phyloP scores from a whole-genome alignment of 2,888 invertebrate genomes.

The Hydroisotoma schaefferi region DNA sequence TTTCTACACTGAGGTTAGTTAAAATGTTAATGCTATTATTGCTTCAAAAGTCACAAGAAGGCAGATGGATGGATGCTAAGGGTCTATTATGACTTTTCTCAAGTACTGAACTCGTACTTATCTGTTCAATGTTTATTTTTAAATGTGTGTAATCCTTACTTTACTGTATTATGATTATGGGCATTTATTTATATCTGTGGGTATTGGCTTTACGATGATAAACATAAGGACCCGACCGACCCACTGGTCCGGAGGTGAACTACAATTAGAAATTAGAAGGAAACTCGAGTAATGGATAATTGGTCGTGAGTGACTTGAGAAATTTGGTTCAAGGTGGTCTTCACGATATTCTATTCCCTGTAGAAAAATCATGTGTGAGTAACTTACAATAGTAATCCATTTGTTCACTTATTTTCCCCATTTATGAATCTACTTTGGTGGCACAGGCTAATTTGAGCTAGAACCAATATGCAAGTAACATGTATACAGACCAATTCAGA shows the following conservation, averaged over 20 bases:
- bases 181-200: no score
- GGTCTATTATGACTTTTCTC: no score
- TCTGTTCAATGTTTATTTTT: no score
- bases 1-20: background rate
- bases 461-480: no score
- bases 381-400: no score
- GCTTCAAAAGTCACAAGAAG: background rate
- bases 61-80: background rate
- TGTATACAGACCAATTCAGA: no score
- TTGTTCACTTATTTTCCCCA: no score
- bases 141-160: no score
- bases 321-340: conserved; percentile 18
- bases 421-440: conserved; percentile 6
- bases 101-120: no score
- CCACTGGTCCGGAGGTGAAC: background rate
- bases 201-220: no score
- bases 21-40: background rate
- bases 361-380: background rate
- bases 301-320: conserved; percentile 14
- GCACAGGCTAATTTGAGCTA: background rate
- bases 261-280: background rate
- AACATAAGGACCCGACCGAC: no score
- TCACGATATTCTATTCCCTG: background rate
- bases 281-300: conserved; percentile 15
- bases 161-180: no score